A percentile compares a stretch with the other conserved stretches of the same genome.
These are phyloP conservation scores for Lanius ludovicianus DNA, from an alignment of 2,113 vertebrate genomes.

Conservation along the genomic window DNA sequence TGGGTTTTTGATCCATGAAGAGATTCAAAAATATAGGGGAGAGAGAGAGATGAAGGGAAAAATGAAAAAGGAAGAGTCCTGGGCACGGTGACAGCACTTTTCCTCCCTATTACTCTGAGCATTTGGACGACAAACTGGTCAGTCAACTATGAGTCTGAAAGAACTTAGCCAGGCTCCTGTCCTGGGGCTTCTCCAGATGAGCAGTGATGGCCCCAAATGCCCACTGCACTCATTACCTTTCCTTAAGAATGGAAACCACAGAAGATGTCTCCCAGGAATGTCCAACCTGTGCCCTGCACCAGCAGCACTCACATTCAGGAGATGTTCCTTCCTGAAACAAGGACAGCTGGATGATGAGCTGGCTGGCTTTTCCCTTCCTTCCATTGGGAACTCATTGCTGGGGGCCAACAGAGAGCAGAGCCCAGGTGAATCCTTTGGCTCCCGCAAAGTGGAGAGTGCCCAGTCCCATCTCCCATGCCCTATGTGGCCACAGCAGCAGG, in stretches of 20 bases:
- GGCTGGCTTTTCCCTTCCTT: not conserved
- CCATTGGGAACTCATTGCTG: not conserved
- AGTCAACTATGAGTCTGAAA: not conserved
- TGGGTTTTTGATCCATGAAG: not conserved
- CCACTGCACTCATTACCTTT: not conserved
- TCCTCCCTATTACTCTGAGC: not conserved
- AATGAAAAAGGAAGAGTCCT: not conserved
- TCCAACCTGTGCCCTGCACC: not conserved
- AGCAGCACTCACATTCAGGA: fast-evolving
- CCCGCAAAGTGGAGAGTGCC: fast-evolving
- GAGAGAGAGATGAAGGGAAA: not conserved
- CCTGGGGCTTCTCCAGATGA: not conserved
- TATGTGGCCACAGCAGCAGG: not conserved
- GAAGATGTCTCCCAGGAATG: not conserved
- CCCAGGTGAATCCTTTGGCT: not conserved
- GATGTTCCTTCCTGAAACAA: fast-evolving
- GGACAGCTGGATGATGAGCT: not conserved
- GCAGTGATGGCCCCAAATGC: fast-evolving
- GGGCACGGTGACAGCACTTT: not conserved
- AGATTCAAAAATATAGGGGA: not conserved
- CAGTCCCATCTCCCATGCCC: not conserved
- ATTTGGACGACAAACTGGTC: not conserved
- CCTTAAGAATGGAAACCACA: not conserved
- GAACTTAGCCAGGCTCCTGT: not conserved
- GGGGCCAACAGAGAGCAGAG: not conserved